phyloP scores from a whole-genome alignment of 2,888 invertebrate species.

The Pogonocherus hispidulus region DNA sequence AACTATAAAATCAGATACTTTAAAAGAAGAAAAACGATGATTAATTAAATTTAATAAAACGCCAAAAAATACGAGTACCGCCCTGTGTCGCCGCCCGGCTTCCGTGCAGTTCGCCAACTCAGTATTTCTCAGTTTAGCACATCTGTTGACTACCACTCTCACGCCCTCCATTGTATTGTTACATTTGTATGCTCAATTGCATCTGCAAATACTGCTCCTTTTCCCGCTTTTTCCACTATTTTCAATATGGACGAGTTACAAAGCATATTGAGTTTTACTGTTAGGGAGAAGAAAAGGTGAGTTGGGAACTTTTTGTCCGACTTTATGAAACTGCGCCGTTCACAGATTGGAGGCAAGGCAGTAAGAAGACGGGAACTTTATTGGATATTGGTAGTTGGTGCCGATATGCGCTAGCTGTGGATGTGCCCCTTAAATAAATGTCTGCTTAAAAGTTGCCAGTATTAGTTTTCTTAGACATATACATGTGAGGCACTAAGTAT shows the following conservation, averaged over 20 bases:
- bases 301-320: conserved; percentile 6
- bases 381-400: background rate
- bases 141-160: conserved; percentile 54
- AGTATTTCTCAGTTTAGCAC: conserved; percentile 56
- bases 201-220: conserved; percentile 32
- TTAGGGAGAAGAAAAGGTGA: background rate
- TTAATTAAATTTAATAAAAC: no score
- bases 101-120: conserved; percentile 40
- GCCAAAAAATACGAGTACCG: background rate
- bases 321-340: conserved; percentile 8
- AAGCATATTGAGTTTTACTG: conserved; percentile 25
- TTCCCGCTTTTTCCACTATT: conserved; percentile 26
- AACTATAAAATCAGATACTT: no score
- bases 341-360: background rate
- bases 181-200: conserved; percentile 40
- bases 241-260: conserved; percentile 19
- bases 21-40: no score
- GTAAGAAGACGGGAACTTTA: background rate
- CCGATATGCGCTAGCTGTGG: background rate
- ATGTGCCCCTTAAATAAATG: background rate
- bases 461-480: background rate
- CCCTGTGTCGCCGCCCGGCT: conserved; percentile 7
- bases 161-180: conserved; percentile 29
- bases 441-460: background rate
- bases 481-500: no score